A percentile compares a stretch with the other conserved stretches of the same genome.
These are phyloP conservation scores for Heliconius erato DNA, from an alignment of 2,888 invertebrate species.

Conservation along the genomic window DNA sequence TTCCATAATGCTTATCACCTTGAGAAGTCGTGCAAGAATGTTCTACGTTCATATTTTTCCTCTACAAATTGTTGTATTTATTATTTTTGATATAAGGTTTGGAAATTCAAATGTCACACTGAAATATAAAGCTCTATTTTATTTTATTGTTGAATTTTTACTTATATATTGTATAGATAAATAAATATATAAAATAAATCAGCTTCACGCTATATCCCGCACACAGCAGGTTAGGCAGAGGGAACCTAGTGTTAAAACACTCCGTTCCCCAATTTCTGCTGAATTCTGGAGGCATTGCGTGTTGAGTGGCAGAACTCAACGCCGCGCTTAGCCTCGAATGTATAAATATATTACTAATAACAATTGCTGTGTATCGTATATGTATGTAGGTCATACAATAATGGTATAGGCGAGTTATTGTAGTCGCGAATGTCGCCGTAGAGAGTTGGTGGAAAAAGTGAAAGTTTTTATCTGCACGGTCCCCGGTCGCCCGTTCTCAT, in stretches of 20 bases:
- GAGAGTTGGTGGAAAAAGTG: slow-evolving; percentile 80
- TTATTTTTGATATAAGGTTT: background rate
- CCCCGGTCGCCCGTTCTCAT: slow-evolving; percentile 79
- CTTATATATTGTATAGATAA: background rate
- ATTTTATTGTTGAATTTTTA: background rate
- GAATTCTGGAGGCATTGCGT: no score
- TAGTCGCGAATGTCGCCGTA: slow-evolving; percentile 73
- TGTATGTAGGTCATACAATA: slow-evolving; percentile 54
- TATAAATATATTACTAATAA: background rate
- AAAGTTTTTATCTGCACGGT: slow-evolving; percentile 82
- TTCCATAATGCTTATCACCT: slow-evolving; percentile 67
- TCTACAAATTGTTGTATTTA: background rate
- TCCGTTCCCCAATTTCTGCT: no score
- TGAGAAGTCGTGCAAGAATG: slow-evolving; percentile 50
- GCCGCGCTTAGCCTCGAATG: no score
- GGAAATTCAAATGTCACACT: background rate
- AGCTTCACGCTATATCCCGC: no score
- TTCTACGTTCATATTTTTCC: slow-evolving; percentile 22
- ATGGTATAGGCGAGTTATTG: slow-evolving; percentile 76
- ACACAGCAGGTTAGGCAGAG: no score
- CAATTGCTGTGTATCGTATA: slow-evolving; percentile 54
- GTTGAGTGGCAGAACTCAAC: no score
- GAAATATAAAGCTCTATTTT: background rate
- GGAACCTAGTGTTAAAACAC: no score
- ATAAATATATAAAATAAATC: no score